Percentiles rank a stretch among this genome's conserved stretches.
Evolutionary conservation across 2,113 vertebrate species (phyloP).

Genomic region (Emydura subglobosa): DNA sequence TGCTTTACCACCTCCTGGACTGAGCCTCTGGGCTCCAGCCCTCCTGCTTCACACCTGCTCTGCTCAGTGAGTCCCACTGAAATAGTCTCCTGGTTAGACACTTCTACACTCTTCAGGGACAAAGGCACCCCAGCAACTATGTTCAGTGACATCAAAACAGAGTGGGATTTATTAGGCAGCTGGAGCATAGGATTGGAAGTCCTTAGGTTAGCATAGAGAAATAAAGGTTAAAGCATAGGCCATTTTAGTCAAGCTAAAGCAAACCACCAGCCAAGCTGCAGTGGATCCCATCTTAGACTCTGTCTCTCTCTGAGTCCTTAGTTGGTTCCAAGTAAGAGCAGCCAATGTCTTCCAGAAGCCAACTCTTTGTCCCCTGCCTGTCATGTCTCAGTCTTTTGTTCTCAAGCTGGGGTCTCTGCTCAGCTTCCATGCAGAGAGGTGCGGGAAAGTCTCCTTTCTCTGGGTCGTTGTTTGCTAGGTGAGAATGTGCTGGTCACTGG

Average conservation of each 20-base stretch:
- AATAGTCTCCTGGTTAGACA: not conserved
- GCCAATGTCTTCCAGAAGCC: too few species aligned
- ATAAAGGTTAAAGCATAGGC: not conserved
- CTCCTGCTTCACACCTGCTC: not conserved
- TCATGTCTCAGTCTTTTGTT: too few species aligned
- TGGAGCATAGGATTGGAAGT: not conserved
- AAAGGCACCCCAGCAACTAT: not conserved
- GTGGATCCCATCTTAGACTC: not conserved
- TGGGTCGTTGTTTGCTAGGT: not conserved
- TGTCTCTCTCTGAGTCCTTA: not conserved
- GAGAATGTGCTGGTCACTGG: not conserved
- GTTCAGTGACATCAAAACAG: not conserved
- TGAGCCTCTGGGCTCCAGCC: not conserved
- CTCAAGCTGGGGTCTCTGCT: too few species aligned
- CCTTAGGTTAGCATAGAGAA: not conserved
- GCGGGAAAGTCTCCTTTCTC: not conserved
- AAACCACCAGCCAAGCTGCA: not conserved
- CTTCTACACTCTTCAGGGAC: not conserved
- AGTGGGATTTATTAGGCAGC: not conserved
- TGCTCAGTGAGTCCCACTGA: not conserved
- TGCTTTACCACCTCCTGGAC: not conserved
- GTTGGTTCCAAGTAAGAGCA: too few species aligned
- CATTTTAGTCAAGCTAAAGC: not conserved
- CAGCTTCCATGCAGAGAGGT: not conserved
- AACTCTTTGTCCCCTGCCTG: too few species aligned